These are phyloP conservation scores for Miniopterus natalensis DNA, from an alignment of 2,113 vertebrate species.

Conservation along the genomic window DNA sequence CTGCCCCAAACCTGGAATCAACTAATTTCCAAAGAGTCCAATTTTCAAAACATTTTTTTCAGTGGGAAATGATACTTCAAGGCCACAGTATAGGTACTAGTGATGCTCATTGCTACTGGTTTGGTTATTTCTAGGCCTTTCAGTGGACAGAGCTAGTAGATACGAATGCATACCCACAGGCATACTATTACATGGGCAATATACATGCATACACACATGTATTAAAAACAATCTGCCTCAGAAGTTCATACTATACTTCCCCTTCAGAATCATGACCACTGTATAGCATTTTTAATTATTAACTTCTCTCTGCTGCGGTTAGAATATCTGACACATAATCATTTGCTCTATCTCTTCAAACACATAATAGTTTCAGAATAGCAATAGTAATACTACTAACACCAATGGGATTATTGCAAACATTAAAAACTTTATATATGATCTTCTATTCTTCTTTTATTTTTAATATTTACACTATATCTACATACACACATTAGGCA, in stretches of 20 bases:
- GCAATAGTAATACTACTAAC: background rate
- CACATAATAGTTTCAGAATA: background rate
- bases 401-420: background rate
- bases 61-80: background rate
- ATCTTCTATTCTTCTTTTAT: background rate
- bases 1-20: background rate
- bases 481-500: background rate
- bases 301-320: background rate
- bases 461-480: background rate
- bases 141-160: background rate
- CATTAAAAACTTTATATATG: background rate
- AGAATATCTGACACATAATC: conserved; percentile 1
- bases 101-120: background rate
- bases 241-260: background rate
- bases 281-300: background rate
- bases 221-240: background rate
- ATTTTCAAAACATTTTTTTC: background rate
- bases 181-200: background rate
- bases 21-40: background rate
- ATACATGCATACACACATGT: background rate
- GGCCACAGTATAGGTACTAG: background rate
- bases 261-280: background rate
- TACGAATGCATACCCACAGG: background rate
- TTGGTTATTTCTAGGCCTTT: background rate
- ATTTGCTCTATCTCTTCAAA: background rate